These are phyloP conservation scores for Xenops minutus DNA, from an alignment of 2,797 vertebrate genomes.

Conservation along the genomic window DNA sequence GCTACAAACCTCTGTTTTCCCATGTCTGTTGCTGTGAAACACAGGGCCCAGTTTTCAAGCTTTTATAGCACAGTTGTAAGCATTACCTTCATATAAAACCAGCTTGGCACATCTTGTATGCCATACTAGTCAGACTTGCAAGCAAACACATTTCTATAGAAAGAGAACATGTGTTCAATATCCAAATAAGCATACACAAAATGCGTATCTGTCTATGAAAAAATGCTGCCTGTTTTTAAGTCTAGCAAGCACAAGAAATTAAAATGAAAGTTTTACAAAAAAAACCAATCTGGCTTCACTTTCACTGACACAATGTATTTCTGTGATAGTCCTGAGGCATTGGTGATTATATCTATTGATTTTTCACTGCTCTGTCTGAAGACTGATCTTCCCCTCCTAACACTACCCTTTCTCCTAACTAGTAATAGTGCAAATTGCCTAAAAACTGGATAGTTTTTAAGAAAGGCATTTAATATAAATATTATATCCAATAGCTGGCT, in stretches of 20 bases:
- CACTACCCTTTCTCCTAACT: background rate
- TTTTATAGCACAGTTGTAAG: background rate
- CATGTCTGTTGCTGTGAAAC: background rate
- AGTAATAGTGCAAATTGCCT: background rate
- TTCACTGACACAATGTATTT: background rate
- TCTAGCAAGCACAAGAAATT: background rate
- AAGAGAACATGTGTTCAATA: background rate
- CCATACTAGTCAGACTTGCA: background rate
- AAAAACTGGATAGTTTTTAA: background rate
- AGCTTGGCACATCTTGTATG: background rate
- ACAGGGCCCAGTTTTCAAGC: background rate
- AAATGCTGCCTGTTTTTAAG: background rate
- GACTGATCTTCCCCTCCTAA: background rate
- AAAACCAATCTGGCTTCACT: background rate
- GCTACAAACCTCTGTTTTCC: background rate
- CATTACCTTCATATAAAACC: background rate
- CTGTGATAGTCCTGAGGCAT: background rate
- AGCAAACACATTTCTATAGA: background rate
- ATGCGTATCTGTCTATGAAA: background rate
- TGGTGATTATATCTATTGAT: background rate
- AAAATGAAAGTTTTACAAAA: background rate
- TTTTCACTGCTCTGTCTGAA: background rate
- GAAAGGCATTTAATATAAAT: background rate
- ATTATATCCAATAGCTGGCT: background rate
- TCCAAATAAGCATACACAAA: background rate